Evolutionary conservation across 2,113 vertebrate species (phyloP).

Genomic region (Synchiropus splendidus): DNA sequence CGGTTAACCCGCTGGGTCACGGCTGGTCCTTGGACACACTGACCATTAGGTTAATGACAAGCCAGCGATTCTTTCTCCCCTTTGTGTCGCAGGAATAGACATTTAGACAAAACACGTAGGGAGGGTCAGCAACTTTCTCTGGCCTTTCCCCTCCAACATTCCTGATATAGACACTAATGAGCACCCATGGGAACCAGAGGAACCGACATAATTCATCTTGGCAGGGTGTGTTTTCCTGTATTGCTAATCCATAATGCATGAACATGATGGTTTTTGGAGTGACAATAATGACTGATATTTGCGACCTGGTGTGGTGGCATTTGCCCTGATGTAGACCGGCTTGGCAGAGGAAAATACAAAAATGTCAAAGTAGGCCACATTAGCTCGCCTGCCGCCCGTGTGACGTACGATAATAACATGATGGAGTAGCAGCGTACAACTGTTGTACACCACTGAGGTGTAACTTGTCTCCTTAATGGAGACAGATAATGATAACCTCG

Average conservation of each 20-base stretch:
- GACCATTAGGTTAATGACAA: constrained; percentile 50
- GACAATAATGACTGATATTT: constrained; percentile 13
- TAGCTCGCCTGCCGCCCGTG: too few species aligned
- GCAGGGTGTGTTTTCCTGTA: constrained; percentile 32
- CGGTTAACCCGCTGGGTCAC: constrained; percentile 53
- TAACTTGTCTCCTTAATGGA: too few species aligned
- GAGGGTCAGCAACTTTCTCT: constrained; percentile 45
- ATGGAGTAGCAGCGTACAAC: too few species aligned
- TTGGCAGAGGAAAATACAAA: not conserved
- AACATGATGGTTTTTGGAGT: constrained; percentile 17
- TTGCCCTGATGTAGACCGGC: constrained; percentile 9
- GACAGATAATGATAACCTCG: too few species aligned
- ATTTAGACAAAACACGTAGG: constrained; percentile 47
- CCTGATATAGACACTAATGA: constrained; percentile 57
- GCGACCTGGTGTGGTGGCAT: not conserved
- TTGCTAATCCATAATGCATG: constrained; percentile 34
- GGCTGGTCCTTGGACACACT: constrained; percentile 28
- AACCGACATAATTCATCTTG: constrained; percentile 41
- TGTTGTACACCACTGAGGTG: too few species aligned
- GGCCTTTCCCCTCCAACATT: constrained; percentile 36
- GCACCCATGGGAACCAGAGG: constrained; percentile 33
- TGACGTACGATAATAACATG: too few species aligned
- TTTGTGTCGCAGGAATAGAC: constrained; percentile 41
- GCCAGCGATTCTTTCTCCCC: constrained; percentile 29
- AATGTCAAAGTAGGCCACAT: too few species aligned